Percentiles rank a stretch among this genome's conserved stretches.
Conservation (phyloP, 2,888 invertebrate species). For the Calameuta pallipes region DNA sequence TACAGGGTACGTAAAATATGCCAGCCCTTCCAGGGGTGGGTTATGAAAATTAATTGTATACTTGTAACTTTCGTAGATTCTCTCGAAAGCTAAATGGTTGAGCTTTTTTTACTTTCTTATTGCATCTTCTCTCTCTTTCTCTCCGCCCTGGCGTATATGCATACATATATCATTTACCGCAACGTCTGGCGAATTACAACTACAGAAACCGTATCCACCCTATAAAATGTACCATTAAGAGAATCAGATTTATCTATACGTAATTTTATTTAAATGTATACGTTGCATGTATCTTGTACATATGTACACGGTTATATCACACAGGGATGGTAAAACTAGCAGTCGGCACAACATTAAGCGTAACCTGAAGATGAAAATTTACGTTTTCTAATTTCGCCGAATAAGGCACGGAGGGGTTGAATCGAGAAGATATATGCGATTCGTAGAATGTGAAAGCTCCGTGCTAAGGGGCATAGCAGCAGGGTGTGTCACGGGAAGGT, state of each 20-base stretch:
- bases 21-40: slow-evolving; percentile 18
- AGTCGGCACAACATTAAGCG: neutral
- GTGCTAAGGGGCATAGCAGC: too few relatives aligned
- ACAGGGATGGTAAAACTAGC: neutral
- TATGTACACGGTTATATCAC: neutral
- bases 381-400: neutral
- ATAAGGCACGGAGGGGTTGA: neutral
- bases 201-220: neutral
- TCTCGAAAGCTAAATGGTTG: neutral
- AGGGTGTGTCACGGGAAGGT: neutral
- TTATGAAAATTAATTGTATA: slow-evolving; percentile 31
- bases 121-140: neutral
- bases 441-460: neutral
- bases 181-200: neutral
- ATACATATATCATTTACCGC: neutral
- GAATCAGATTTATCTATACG: neutral
- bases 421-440: neutral
- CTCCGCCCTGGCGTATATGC: slow-evolving; percentile 1
- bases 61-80: slow-evolving; percentile 23
- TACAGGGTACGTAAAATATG: slow-evolving; percentile 30
- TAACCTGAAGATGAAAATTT: neutral
- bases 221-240: neutral
- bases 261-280: neutral
- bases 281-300: neutral
- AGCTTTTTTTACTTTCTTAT: slow-evolving; percentile 3